Conservation (phyloP, 92 coral and sea anemone species). For the Heliopora coerulea region DNA sequence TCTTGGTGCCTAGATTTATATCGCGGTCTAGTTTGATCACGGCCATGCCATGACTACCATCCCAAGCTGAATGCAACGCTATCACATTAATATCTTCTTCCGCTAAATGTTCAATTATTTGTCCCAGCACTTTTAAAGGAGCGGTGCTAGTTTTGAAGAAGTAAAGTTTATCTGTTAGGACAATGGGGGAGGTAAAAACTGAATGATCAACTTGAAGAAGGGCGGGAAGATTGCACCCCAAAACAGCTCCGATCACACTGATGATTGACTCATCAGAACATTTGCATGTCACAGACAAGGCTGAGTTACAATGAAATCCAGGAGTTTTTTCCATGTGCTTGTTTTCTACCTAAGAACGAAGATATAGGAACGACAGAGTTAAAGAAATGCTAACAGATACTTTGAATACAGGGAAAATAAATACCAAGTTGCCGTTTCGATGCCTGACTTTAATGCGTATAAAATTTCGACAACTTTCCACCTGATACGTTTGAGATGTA, state of each 20-base stretch:
- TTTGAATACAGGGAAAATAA: too few relatives aligned
- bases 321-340: constrained; percentile 41
- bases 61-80: constrained; percentile 30
- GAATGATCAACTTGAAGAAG: constrained; percentile 63
- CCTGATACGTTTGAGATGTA: too few relatives aligned
- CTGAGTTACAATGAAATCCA: constrained; percentile 39
- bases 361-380: too few relatives aligned
- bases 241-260: constrained; percentile 63
- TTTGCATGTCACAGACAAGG: constrained; percentile 60
- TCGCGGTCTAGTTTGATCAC: constrained; percentile 31
- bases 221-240: constrained; percentile 68
- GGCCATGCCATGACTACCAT: constrained; percentile 23
- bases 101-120: constrained; percentile 46
- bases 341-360: constrained; percentile 61
- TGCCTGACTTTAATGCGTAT: too few relatives aligned
- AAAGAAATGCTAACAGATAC: too few relatives aligned
- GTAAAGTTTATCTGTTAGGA: constrained; percentile 58
- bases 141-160: constrained; percentile 37
- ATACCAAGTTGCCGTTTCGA: too few relatives aligned
- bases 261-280: constrained; percentile 51
- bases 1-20: constrained; percentile 1
- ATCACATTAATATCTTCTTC: constrained; percentile 35
- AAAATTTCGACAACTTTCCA: too few relatives aligned
- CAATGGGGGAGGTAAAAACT: constrained; percentile 66
- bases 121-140: constrained; percentile 41